Evolutionary conservation across 1,140 invertebrate species (phyloP).

Genomic region (Lithobius niger): DNA sequence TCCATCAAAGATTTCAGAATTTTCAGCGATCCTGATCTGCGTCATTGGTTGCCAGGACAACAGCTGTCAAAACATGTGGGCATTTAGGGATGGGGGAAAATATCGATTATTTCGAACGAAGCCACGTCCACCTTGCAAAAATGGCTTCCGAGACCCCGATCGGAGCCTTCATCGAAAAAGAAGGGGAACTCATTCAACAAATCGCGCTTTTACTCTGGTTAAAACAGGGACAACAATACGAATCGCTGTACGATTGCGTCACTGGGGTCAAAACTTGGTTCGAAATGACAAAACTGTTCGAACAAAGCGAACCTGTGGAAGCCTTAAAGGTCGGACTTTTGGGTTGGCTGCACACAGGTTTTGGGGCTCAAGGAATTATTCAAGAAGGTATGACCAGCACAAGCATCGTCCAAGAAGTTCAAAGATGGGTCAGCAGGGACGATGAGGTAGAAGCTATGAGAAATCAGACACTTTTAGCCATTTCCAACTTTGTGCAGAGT

Average conservation of each 20-base stretch:
- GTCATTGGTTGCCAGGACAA: not conserved
- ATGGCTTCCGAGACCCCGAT: not conserved
- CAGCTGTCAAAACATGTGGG: not conserved
- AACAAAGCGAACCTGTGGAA: not conserved
- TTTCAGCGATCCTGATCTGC: not conserved
- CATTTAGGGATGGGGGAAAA: too few relatives aligned
- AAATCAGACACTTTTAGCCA: too few relatives aligned
- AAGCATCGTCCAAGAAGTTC: not conserved
- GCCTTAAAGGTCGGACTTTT: slow-evolving; percentile 1
- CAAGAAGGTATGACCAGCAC: not conserved
- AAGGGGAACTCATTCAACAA: not conserved
- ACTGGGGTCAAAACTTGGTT: slow-evolving; percentile 6
- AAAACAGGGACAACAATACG: not conserved
- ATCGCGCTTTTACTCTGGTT: slow-evolving; percentile 1
- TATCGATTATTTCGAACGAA: not conserved
- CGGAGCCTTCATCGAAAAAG: not conserved
- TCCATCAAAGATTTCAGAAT: not conserved
- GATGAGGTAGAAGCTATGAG: not conserved
- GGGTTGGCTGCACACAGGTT: slow-evolving; percentile 1
- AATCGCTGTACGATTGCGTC: not conserved
- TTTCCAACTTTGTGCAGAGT: too few relatives aligned
- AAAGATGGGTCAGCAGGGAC: not conserved
- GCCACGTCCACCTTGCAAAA: not conserved
- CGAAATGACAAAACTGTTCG: slow-evolving; percentile 5
- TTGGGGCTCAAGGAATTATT: not conserved